Conservation (phyloP, 2,888 invertebrate genomes). For the Acholoe squamosa region DNA sequence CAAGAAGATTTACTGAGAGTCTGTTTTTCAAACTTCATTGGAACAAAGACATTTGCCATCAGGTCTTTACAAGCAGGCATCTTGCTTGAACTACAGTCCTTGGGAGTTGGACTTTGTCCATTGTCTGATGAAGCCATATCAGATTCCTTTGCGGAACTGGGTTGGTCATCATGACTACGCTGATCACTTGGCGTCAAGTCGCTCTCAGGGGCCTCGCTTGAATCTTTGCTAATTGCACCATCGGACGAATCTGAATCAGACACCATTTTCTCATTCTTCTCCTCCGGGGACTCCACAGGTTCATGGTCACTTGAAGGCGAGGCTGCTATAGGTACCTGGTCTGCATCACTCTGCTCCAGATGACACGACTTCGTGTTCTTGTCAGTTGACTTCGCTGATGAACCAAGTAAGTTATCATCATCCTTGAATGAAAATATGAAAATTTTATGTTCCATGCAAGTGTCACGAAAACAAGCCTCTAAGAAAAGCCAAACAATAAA, state of each 20-base stretch:
- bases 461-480: background rate
- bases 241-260: constrained; percentile 45
- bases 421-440: background rate
- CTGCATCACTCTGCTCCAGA: background rate
- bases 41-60: constrained; percentile 25
- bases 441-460: background rate
- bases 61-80: constrained; percentile 72
- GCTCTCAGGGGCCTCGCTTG: constrained; percentile 70
- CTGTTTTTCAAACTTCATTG: background rate
- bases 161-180: constrained; percentile 76
- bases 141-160: constrained; percentile 82
- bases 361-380: background rate
- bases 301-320: background rate
- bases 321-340: background rate
- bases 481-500: no score
- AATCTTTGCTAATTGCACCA: constrained; percentile 15
- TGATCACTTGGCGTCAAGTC: constrained; percentile 81
- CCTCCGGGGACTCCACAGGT: no score
- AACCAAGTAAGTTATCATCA: background rate
- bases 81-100: constrained; percentile 63
- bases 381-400: background rate
- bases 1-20: constrained; percentile 86
- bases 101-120: background rate
- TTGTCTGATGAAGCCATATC: constrained; percentile 68
- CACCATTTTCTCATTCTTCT: background rate